Evolutionary conservation across 2,888 invertebrate genomes (phyloP), one percentile per base, ranked within the genome.

Genomic region (Andrena trimmerana): DNA sequence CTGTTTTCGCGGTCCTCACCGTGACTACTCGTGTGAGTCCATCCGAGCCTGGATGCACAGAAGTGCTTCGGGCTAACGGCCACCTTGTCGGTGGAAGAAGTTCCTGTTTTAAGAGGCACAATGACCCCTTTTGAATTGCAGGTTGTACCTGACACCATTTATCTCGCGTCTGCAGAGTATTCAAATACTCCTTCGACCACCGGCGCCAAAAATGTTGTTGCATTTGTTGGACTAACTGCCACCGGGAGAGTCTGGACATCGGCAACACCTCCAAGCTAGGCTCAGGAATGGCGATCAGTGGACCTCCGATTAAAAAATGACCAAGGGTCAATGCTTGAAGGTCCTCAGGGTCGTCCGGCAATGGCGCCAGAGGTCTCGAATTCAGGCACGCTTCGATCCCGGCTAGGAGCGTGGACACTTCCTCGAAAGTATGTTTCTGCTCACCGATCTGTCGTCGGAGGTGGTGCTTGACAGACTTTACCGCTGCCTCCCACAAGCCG

Each of bases 401-500:
- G 8, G 36, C 20, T 10, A 62, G 5, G 6, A 62, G 62, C 13
- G 62, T 62, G 62, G 36, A 13, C 31, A 69, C 36, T n/a, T 69
- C 33, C 33, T 69, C 57, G 31, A 33, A 33, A 69, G 0, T 33
- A 0, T 57, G 33, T 1, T 1, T 8, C 13, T 52, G 52, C 10
- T 54, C 68, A 3, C 57, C 68, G 0, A 69, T 69, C 1, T 20
- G 8, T 20, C 68, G 52, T 2, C 54, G 31, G 1, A 68, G 29
- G 68, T 68, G 68, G 5, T 68, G 33, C 24, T 68, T 68, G 1
- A 57, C 52, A 2, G 68, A 33, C 13, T 68, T 68, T 13, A 68
- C 68, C 2, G 68, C 68, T 0, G 68, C 68, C 16, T 68, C 68
- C 68, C 68, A 68, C 2, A 68, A 4, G 0, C 68, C 68, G 8